Conservation (phyloP, 2,797 vertebrate genomes). For the Hypotaenidia philippensis region DNA sequence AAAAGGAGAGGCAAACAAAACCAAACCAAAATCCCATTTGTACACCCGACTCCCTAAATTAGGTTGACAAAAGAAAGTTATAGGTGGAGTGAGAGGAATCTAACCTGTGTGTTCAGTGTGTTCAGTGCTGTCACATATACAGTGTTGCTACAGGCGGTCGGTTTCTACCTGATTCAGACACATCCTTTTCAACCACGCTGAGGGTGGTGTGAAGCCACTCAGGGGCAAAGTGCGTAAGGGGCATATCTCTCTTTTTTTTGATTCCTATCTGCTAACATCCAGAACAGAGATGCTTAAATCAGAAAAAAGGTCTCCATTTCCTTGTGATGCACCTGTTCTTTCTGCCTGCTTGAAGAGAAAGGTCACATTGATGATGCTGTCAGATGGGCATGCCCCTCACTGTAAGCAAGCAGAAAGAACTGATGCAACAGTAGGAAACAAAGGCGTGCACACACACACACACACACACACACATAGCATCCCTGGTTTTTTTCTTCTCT, state of each 20-base stretch:
- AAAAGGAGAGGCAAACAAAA: not conserved
- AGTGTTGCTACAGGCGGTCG: fast-evolving
- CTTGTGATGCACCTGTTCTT: not conserved
- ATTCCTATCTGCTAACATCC: not conserved
- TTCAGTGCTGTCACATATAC: not conserved
- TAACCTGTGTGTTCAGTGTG: no score
- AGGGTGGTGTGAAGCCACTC: not conserved
- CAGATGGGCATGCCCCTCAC: not conserved
- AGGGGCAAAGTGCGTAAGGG: not conserved
- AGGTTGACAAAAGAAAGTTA: not conserved
- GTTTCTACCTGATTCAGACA: fast-evolving
- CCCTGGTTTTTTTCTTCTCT: no score
- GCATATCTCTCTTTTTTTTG: not conserved
- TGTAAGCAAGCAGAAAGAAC: not conserved
- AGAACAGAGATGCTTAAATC: not conserved
- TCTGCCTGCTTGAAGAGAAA: not conserved
- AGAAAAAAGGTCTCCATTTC: not conserved
- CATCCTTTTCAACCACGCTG: not conserved
- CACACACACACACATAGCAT: no score
- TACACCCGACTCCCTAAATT: not conserved
- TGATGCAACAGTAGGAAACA: not conserved
- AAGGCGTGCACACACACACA: not conserved
- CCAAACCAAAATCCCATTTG: not conserved
- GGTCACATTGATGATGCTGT: not conserved
- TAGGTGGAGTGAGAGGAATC: not conserved